Percentiles rank a stretch among this genome's conserved stretches.
phyloP scores from a whole-genome alignment of 2,797 vertebrate genomes.

The Amphiprion clarkii region DNA sequence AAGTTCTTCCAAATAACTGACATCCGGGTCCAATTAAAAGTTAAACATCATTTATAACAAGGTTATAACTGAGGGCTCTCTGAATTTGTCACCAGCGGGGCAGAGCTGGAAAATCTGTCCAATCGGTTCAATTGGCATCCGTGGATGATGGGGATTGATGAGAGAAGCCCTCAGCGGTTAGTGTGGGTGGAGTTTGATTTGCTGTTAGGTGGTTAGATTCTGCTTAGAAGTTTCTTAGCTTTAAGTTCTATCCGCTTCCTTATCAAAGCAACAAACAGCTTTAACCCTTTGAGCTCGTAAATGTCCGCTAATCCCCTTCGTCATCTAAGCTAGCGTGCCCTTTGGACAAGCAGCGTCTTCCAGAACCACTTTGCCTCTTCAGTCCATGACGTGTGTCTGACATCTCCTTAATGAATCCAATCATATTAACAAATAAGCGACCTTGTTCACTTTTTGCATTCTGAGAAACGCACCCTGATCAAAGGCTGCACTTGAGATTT shows the following conservation, averaged over 20 bases:
- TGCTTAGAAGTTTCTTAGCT: constrained; percentile 61
- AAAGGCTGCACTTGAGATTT: constrained; percentile 48
- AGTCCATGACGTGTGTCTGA: constrained; percentile 27
- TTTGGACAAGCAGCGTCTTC: neutral
- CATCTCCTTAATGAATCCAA: constrained; percentile 19
- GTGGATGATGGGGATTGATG: constrained; percentile 6
- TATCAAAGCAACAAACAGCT: constrained; percentile 67
- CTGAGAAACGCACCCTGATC: constrained; percentile 30
- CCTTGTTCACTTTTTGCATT: neutral
- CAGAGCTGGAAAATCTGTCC: constrained; percentile 20
- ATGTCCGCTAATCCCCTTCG: constrained; percentile 62
- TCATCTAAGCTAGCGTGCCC: constrained; percentile 21
- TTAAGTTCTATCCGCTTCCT: constrained; percentile 55
- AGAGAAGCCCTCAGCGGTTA: constrained; percentile 83
- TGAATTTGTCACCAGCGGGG: constrained; percentile 53
- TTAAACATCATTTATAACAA: constrained; percentile 82
- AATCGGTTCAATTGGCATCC: constrained; percentile 27
- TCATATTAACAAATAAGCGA: constrained; percentile 40
- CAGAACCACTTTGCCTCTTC: constrained; percentile 44
- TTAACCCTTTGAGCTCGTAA: constrained; percentile 88
- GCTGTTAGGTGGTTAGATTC: constrained; percentile 88
- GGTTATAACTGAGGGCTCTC: constrained; percentile 85
- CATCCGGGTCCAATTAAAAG: constrained; percentile 62
- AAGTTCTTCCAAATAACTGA: constrained; percentile 77
- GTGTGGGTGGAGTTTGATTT: constrained; percentile 81